These are phyloP conservation scores for Holacanthus passer DNA, from an alignment of 2,113 vertebrate genomes.

Conservation along the genomic window DNA sequence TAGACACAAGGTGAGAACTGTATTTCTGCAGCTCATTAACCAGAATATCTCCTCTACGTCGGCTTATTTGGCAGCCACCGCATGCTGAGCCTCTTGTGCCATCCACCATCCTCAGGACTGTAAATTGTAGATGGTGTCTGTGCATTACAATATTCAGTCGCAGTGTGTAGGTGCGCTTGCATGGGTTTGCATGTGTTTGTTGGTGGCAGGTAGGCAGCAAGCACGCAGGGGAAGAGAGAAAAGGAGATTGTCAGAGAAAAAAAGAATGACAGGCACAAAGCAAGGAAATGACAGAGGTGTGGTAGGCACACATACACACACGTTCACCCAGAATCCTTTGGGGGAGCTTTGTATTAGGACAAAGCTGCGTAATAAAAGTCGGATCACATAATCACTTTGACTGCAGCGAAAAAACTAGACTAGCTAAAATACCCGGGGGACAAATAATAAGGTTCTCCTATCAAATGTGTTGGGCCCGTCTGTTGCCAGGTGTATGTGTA, in stretches of 20 bases:
- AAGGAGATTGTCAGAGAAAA: constrained; percentile 24
- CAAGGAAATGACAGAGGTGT: constrained; percentile 61
- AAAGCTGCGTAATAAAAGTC: constrained; percentile 78
- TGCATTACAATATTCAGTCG: constrained; percentile 35
- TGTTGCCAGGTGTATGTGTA: constrained; percentile 68
- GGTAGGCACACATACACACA: constrained; percentile 25
- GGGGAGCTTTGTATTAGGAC: constrained; percentile 77
- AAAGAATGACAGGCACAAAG: constrained; percentile 47
- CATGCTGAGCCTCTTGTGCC: constrained; percentile 61
- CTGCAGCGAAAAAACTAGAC: constrained; percentile 61
- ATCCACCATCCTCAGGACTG: constrained; percentile 45
- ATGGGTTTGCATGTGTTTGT: constrained; percentile 58
- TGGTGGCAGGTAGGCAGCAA: constrained; percentile 9
- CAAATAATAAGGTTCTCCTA: constrained; percentile 78
- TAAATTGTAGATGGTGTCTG: constrained; percentile 56
- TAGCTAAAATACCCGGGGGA: constrained; percentile 77
- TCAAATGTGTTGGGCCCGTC: constrained; percentile 67
- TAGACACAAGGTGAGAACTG: constrained; percentile 40
- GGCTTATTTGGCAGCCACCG: constrained; percentile 60
- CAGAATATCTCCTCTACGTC: constrained; percentile 52
- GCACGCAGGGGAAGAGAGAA: constrained; percentile 27
- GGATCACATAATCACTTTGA: constrained; percentile 80
- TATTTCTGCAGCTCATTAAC: constrained; percentile 71
- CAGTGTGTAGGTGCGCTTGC: constrained; percentile 58
- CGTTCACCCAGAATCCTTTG: constrained; percentile 71